Evolutionary conservation across 1,140 invertebrate genomes (phyloP).

Genomic region (Nylanderia fulva): DNA sequence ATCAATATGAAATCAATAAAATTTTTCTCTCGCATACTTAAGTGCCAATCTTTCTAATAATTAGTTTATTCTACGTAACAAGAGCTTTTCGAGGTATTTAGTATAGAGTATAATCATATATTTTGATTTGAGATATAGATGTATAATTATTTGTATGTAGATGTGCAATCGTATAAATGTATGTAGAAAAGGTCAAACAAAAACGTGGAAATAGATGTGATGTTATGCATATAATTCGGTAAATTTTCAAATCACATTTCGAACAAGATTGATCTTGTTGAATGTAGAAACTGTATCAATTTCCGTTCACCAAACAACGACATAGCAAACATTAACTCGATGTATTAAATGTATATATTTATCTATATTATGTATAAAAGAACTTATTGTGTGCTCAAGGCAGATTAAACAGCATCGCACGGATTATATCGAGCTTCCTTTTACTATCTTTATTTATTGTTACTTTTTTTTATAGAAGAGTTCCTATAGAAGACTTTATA

Average conservation of each 20-base stretch:
- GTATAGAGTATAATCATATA: constrained; percentile 9
- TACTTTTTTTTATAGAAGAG: neutral
- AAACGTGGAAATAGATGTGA: constrained; percentile 37
- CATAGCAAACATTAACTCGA: constrained; percentile 69
- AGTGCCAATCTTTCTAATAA: constrained; percentile 24
- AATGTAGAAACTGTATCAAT: constrained; percentile 24
- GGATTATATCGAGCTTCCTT: neutral
- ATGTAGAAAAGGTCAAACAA: neutral
- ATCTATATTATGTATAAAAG: constrained; percentile 72
- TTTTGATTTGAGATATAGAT: constrained; percentile 5
- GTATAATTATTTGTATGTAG: constrained; percentile 43
- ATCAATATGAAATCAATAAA: constrained; percentile 26
- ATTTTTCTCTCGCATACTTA: constrained; percentile 20
- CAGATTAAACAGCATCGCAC: constrained; percentile 71
- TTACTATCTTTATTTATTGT: neutral
- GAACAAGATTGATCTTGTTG: constrained; percentile 26
- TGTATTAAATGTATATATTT: constrained; percentile 75
- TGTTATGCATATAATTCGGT: constrained; percentile 27
- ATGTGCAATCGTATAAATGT: constrained; percentile 1
- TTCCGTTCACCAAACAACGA: constrained; percentile 64
- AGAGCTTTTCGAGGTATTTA: constrained; percentile 16
- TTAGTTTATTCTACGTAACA: constrained; percentile 23
- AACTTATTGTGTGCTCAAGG: constrained; percentile 56
- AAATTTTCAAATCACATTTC: constrained; percentile 63
- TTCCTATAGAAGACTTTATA: neutral